Percentiles rank a stretch among this genome's conserved stretches.
Conservation (phyloP, 2,113 vertebrate genomes). For the Protomyctophum bolini region DNA sequence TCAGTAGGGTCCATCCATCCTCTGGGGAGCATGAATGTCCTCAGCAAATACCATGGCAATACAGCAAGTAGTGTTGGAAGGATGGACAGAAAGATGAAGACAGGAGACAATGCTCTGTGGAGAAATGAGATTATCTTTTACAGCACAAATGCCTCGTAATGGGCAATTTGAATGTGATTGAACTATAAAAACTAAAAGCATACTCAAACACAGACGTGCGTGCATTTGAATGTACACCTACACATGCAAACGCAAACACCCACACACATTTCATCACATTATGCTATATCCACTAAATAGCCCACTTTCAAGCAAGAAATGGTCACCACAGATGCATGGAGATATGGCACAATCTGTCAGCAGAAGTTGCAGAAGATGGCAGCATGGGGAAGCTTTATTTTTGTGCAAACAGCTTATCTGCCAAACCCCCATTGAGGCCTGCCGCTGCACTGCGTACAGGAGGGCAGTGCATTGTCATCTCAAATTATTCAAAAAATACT, state of each 20-base stretch:
- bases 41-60: no score
- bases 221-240: background rate
- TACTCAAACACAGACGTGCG: background rate
- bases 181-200: background rate
- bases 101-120: no score
- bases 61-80: no score
- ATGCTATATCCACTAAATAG: background rate
- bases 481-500: conserved; percentile 60
- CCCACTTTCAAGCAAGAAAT: conserved; percentile 22
- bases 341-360: conserved; percentile 35
- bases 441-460: conserved; percentile 26
- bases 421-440: conserved; percentile 48
- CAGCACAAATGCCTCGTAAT: no score
- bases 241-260: background rate
- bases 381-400: conserved; percentile 36
- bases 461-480: conserved; percentile 59
- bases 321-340: conserved; percentile 15
- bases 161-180: no score
- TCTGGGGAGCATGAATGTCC: no score
- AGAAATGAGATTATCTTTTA: no score
- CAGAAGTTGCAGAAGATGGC: conserved; percentile 35
- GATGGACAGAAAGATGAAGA: no score
- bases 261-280: conserved; percentile 8
- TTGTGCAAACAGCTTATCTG: conserved; percentile 44
- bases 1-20: no score